Conservation (phyloP, 2,797 vertebrate genomes). For the Chrosomus eos region DNA sequence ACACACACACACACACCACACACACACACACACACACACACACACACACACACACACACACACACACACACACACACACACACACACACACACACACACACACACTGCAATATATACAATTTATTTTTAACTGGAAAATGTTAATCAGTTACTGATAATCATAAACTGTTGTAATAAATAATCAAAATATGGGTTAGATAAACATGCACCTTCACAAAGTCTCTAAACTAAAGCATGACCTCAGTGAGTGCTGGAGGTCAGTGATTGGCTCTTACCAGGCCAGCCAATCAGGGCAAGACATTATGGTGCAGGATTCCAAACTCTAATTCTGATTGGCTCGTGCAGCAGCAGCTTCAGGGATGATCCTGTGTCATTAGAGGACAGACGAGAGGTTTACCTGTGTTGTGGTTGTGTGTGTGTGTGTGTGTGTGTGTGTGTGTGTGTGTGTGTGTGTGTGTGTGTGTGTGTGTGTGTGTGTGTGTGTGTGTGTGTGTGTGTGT, state of each 20-base stretch:
- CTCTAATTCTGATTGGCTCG: constrained; percentile 1
- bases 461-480: no score
- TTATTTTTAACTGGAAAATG: neutral
- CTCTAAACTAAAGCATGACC: neutral
- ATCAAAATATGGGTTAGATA: neutral
- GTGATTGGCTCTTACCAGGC: neutral
- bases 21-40: no score
- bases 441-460: no score
- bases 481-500: no score
- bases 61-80: no score
- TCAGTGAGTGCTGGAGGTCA: neutral
- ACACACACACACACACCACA: no score
- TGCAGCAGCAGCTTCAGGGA: neutral
- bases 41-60: no score
- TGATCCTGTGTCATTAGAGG: neutral
- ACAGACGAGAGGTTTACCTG: neutral
- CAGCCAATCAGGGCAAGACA: constrained; percentile 2
- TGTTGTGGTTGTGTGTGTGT: no score
- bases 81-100: no score
- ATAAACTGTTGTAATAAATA: neutral
- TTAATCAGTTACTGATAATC: neutral
- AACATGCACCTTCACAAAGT: neutral
- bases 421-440: no score
- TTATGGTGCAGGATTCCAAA: neutral
- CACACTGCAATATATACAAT: no score